Evolutionary conservation across 2,113 vertebrate genomes (phyloP).

Genomic region (Paralichthys olivaceus): DNA sequence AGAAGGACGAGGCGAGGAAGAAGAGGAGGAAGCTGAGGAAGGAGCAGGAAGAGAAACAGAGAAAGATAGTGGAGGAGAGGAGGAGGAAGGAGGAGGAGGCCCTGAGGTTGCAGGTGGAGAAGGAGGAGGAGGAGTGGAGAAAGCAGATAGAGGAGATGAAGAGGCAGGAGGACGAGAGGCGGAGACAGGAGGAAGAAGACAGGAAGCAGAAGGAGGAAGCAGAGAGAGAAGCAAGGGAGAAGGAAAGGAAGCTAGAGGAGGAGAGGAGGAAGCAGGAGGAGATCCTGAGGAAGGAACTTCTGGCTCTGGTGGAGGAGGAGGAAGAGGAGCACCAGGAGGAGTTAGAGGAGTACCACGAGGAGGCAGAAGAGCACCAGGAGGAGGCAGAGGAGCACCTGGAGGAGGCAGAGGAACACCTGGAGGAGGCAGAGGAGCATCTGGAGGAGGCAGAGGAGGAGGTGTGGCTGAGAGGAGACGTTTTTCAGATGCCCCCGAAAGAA

Average conservation of each 20-base stretch:
- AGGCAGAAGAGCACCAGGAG: constrained; percentile 64
- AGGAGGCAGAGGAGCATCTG: background rate
- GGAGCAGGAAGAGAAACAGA: constrained; percentile 67
- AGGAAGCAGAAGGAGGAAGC: constrained; percentile 57
- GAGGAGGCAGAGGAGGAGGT: constrained; percentile 66
- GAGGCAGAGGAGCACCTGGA: constrained; percentile 62
- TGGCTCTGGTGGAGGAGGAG: constrained; percentile 49
- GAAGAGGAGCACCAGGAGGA: constrained; percentile 11
- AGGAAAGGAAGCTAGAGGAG: constrained; percentile 40
- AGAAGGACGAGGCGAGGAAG: constrained; percentile 69
- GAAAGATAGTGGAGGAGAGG: constrained; percentile 60
- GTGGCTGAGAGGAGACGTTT: constrained; percentile 84
- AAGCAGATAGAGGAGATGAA: constrained; percentile 45
- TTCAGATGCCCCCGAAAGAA: constrained; percentile 76
- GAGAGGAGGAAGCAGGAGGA: constrained; percentile 55
- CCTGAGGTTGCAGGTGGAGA: constrained; percentile 55
- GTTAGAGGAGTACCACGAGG: no score
- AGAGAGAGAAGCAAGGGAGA: constrained; percentile 15
- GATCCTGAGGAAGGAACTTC: constrained; percentile 49
- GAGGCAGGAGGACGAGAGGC: constrained; percentile 37
- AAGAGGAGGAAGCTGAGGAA: constrained; percentile 76
- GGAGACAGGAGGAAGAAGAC: constrained; percentile 40
- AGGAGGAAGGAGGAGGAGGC: constrained; percentile 68
- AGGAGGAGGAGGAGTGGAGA: constrained; percentile 54
- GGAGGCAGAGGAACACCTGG: constrained; percentile 50